Evolutionary conservation across 2,888 invertebrate genomes (phyloP), one percentile per base, ranked within the genome.

Genomic region (Rotaria sp.): DNA sequence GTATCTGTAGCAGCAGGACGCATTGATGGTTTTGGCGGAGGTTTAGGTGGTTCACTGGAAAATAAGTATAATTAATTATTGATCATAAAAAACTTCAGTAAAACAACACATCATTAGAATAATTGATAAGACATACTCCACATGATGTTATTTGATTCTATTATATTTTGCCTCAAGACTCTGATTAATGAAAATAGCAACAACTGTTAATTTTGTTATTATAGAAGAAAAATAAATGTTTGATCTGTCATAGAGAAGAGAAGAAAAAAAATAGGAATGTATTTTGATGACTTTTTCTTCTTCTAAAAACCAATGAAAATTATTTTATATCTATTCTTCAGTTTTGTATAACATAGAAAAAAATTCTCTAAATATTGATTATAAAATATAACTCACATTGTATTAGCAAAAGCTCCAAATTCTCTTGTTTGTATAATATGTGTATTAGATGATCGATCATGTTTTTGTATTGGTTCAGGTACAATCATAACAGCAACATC

Each of bases 401-500:
- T 80, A 80, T 80, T 35, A 80, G 35, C 80, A 80, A 80, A 80
- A 80, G 26, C 41, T 13, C 80, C 80, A 21, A 80, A 80, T 41
- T 80, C 80, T 80, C 45, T 80, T 45, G 80, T 80, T 80, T 80
- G 80, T 13, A 45, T 2, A 21, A 13, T 13, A 45, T 80, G 35
- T n/a, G 80, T 80, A 80, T 80, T 80, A 15, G 80, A 80, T 80
- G 80, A 26, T 45, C n/a, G 41, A 80, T 80, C 80, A 45, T 80
- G 26, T n/a, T 45, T 80, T n/a, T n/a, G 45, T 45, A 45, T 80
- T 45, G 41, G 80, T 45, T 80, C 80, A 11, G 80, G 80, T 80
- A 45, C 45, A 45, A 45, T n/a, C 80, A 80, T 80, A 26, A 80
- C 15, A 5, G 80, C 80, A 7, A 80, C 80, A 80, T 80, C 80